Conservation (phyloP, 2,888 invertebrate species). For the Bellardia pandia region DNA sequence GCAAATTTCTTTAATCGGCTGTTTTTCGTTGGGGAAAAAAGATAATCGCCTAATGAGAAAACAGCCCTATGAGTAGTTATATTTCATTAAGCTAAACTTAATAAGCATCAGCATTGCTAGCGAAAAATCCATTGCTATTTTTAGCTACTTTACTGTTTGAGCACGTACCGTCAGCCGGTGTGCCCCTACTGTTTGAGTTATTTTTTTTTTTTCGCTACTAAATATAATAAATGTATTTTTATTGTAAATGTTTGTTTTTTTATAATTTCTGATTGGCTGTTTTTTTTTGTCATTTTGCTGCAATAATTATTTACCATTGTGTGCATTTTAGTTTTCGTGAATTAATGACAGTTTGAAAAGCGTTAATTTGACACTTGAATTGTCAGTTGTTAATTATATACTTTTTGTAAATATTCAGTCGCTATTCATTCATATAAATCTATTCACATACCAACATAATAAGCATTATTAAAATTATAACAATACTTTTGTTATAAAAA, state of each 20-base stretch:
- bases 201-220: conserved; percentile 29
- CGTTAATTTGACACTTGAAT: conserved; percentile 73
- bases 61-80: too few species aligned
- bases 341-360: conserved; percentile 72
- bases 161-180: neutral
- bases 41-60: too few species aligned
- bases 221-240: conserved; percentile 63
- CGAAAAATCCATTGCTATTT: neutral
- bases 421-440: neutral
- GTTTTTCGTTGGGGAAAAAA: too few species aligned
- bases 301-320: conserved; percentile 63
- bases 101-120: neutral
- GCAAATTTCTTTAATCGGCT: too few species aligned
- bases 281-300: conserved; percentile 45
- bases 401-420: conserved; percentile 39
- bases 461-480: conserved; percentile 41
- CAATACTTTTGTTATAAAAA: conserved; percentile 17
- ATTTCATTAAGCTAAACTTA: too few species aligned
- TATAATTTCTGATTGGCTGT: conserved; percentile 42
- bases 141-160: neutral
- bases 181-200: neutral
- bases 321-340: conserved; percentile 56
- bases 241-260: conserved; percentile 54
- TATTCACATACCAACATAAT: conserved; percentile 1
- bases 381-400: conserved; percentile 71